Evolutionary conservation across 2,888 invertebrate genomes (phyloP).

Genomic region (Plagodis pulveraria): DNA sequence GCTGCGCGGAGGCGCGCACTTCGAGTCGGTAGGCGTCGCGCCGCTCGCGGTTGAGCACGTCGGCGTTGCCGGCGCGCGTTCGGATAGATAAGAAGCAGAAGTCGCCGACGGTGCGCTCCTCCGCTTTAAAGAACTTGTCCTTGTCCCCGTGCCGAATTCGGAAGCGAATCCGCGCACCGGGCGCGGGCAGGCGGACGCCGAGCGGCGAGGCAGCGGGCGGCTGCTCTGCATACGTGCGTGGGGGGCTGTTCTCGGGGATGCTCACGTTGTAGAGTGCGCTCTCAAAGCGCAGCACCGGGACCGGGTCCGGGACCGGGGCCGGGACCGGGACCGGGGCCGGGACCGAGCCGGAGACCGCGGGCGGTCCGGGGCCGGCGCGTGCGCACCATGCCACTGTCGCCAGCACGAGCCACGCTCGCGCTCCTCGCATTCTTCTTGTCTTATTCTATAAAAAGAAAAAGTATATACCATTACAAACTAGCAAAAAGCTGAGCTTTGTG

Average conservation of each 20-base stretch:
- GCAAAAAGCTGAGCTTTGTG: no score
- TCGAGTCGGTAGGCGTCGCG: slow-evolving; percentile 92
- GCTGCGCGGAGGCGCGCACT: slow-evolving; percentile 87
- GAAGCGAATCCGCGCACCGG: slow-evolving; percentile 87
- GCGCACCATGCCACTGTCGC: slow-evolving; percentile 62
- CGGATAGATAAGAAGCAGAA: slow-evolving; percentile 96
- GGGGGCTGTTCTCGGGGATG: slow-evolving; percentile 96
- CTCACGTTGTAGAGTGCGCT: slow-evolving; percentile 92
- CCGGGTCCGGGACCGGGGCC: slow-evolving; percentile 32
- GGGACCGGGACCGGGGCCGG: slow-evolving; percentile 7
- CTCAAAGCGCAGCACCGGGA: slow-evolving; percentile 86
- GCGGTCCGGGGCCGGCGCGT: slow-evolving; percentile 50
- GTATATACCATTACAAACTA: no score
- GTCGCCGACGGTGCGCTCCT: slow-evolving; percentile 95
- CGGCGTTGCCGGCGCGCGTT: slow-evolving; percentile 93
- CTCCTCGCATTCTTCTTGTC: slow-evolving; percentile 30
- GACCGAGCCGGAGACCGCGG: slow-evolving; percentile 34
- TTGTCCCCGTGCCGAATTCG: slow-evolving; percentile 95
- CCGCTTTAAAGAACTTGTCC: slow-evolving; percentile 96
- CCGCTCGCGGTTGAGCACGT: slow-evolving; percentile 96
- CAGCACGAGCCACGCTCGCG: slow-evolving; percentile 63
- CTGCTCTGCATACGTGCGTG: slow-evolving; percentile 93
- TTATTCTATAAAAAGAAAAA: slow-evolving; percentile 13
- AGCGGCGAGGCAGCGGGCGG: slow-evolving; percentile 90
- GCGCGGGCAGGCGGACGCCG: slow-evolving; percentile 87